Evolutionary conservation across 2,797 vertebrate genomes (phyloP), one percentile per base, ranked within the genome.

Genomic region (Gadopsis marmoratus): DNA sequence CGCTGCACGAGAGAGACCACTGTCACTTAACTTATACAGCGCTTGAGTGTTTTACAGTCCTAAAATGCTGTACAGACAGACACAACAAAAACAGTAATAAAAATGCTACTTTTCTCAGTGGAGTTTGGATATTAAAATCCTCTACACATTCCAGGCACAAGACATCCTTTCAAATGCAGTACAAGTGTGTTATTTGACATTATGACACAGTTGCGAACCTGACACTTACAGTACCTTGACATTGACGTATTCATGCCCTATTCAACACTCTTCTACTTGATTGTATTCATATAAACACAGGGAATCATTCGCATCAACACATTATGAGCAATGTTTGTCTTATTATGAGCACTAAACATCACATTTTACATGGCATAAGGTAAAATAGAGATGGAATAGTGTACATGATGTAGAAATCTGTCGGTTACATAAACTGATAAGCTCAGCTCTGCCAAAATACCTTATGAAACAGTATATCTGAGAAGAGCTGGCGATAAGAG

Each of bases 381-480:
- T 55, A 63, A 11, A 29, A 9, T 11, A 53, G 37, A 47, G 53
- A 62, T 8, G 4, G 35, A 82, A 33, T 0, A 2, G 23, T 19
- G 72, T 26, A 37, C 59, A 70, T 23, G 70, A 59, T 72, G 78
- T 43, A 35, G 75, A 79, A 74, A 67, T 78, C 74, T 59, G 65
- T 58, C 10, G 0, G 79, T 86, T 89, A 83, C 82, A 83, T 87
- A 86, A 89, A 90, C 53, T 53, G 75, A 71, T 77, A 78, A 84
- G 69, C 82, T 87, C 78, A 29, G 76, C 75, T 79, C 71, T 76
- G 77, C 55, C 50, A 51, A 72, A 82, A 78, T 31, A 70, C 76
- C 71, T 81, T 41, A 54, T 56, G 82, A 81, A 81, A 76, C 66
- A 0, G 68, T 72, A 29, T 58, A 85, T 86, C 70, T 51, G 84